phyloP scores from a whole-genome alignment of 2,888 invertebrate species.

The Melitaea athalia region DNA sequence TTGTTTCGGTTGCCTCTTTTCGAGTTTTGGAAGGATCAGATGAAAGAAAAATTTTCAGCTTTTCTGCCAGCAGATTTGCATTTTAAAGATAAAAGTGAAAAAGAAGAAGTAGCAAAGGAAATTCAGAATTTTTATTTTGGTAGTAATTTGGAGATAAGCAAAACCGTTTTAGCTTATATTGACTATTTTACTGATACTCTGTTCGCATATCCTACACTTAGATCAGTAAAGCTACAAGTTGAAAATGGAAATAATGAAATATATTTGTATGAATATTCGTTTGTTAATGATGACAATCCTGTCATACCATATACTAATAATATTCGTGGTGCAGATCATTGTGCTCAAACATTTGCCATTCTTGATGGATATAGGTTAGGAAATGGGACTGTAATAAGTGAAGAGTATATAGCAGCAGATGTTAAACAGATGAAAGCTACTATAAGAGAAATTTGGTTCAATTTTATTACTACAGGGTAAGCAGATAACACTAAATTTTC shows the following conservation, averaged over 20 bases:
- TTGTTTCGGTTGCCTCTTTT: conserved; percentile 46
- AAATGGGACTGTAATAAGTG: conserved; percentile 34
- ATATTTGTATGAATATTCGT: conserved; percentile 56
- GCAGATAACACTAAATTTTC: background rate
- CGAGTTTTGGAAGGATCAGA: conserved; percentile 47
- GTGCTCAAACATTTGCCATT: conserved; percentile 47
- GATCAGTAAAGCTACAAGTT: conserved; percentile 44
- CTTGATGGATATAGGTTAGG: conserved; percentile 38
- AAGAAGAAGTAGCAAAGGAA: conserved; percentile 46
- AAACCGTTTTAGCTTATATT: conserved; percentile 40
- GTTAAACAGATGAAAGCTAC: conserved; percentile 43
- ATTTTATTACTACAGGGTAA: conserved; percentile 41
- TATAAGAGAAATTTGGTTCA: conserved; percentile 44
- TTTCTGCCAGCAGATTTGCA: conserved; percentile 57
- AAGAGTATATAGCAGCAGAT: conserved; percentile 41
- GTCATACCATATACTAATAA: conserved; percentile 46
- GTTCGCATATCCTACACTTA: conserved; percentile 47
- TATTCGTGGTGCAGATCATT: conserved; percentile 51
- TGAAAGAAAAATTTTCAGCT: conserved; percentile 60
- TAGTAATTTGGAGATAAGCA: conserved; percentile 39
- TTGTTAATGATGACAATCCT: conserved; percentile 44
- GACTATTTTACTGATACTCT: conserved; percentile 57
- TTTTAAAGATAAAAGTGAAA: conserved; percentile 50
- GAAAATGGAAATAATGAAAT: conserved; percentile 45
- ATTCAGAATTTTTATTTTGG: conserved; percentile 57